Conservation (phyloP, 2,888 invertebrate species). For the Machimus rusticus region DNA sequence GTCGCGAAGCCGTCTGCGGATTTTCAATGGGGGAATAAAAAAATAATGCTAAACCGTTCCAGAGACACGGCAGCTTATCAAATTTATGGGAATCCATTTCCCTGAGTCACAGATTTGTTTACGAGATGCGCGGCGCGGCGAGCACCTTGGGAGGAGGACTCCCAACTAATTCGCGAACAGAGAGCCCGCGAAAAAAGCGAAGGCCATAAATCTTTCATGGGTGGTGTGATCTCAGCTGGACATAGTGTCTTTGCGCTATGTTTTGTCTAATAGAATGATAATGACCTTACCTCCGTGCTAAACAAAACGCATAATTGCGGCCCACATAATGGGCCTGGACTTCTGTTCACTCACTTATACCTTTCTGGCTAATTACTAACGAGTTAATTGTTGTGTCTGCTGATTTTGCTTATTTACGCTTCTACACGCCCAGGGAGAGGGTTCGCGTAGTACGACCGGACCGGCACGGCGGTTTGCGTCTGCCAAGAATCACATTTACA, state of each 20-base stretch:
- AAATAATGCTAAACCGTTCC: not conserved
- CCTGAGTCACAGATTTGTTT: conserved; percentile 3
- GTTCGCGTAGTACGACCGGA: conserved; percentile 23
- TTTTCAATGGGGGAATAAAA: not conserved
- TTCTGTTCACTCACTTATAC: conserved; percentile 14
- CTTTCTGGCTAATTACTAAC: conserved; percentile 28
- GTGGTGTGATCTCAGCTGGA: conserved; percentile 30
- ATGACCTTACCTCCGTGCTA: conserved; percentile 19
- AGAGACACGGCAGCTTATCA: not conserved
- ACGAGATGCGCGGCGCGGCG: not conserved
- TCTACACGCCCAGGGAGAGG: not conserved
- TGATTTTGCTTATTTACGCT: conserved; percentile 33
- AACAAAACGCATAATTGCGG: conserved; percentile 35
- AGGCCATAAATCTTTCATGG: conserved; percentile 29
- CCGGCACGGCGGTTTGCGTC: conserved; percentile 18
- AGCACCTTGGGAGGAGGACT: not conserved
- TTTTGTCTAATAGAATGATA: conserved; percentile 32
- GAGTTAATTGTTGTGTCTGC: conserved; percentile 38
- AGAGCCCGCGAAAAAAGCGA: not conserved
- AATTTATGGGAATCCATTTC: not conserved
- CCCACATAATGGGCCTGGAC: conserved; percentile 22
- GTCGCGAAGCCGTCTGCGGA: not conserved
- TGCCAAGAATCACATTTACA: conserved; percentile 32
- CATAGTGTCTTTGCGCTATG: conserved; percentile 14
- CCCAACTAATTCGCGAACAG: conserved; percentile 16